Conservation (phyloP, 2,888 invertebrate species). For the Trilocha varians region DNA sequence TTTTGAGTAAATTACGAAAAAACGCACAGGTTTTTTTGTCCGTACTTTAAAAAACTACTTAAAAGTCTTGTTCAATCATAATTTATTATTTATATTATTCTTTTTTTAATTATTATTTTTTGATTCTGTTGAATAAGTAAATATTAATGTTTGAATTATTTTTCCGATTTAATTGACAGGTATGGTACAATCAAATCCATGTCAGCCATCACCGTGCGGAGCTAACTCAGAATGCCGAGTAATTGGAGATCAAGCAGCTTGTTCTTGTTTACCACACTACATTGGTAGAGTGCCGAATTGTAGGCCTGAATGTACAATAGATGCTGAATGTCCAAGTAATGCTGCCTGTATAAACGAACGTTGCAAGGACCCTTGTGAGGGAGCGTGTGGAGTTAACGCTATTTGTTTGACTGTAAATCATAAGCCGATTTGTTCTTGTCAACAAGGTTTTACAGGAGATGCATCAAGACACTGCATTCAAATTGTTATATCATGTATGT, state of each 20-base stretch:
- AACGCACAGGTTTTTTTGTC: too few species aligned
- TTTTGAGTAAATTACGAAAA: too few species aligned
- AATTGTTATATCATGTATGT: conserved; percentile 61
- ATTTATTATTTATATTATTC: too few species aligned
- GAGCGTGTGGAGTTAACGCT: conserved; percentile 84
- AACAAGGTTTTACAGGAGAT: conserved; percentile 87
- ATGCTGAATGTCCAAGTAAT: conserved; percentile 86
- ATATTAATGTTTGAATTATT: neutral
- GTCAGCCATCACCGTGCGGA: conserved; percentile 87
- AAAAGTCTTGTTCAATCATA: too few species aligned
- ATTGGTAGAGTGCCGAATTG: conserved; percentile 90
- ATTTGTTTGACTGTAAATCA: conserved; percentile 90
- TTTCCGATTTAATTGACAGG: conserved; percentile 19
- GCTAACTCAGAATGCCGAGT: conserved; percentile 87
- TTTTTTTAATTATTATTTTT: too few species aligned
- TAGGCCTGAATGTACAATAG: conserved; percentile 85
- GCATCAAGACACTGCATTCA: conserved; percentile 78
- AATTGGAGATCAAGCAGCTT: conserved; percentile 87
- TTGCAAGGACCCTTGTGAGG: conserved; percentile 88
- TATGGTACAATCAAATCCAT: conserved; percentile 73
- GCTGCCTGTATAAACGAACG: conserved; percentile 86
- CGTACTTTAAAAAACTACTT: too few species aligned
- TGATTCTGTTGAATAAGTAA: too few species aligned
- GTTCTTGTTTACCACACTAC: conserved; percentile 85
- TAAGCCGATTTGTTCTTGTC: conserved; percentile 84